A percentile compares a stretch with the other conserved stretches of the same genome.
These are phyloP conservation scores for Drosophila macrothrix DNA, from an alignment of 2,888 invertebrate genomes.

Conservation along the genomic window DNA sequence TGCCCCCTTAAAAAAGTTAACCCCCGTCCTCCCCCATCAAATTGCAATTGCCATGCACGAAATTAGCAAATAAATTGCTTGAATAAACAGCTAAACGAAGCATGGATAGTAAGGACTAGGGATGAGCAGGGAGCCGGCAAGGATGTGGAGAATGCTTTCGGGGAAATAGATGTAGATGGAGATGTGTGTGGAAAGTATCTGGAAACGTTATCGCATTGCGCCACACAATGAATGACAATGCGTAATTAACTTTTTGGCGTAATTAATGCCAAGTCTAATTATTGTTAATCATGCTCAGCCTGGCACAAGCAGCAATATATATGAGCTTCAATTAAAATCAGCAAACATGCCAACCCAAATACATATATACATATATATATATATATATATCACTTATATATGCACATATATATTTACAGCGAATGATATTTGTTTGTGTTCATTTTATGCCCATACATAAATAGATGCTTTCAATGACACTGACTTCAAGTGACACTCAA, in stretches of 20 bases:
- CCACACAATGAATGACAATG: constrained; percentile 62
- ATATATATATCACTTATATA: not conserved
- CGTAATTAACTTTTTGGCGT: constrained; percentile 84
- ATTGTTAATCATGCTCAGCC: constrained; percentile 84
- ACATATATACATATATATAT: constrained; percentile 22
- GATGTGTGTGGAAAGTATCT: constrained; percentile 2
- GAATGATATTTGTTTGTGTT: constrained; percentile 11
- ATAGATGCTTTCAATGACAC: constrained; percentile 30
- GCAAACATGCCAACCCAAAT: constrained; percentile 57
- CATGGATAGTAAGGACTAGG: constrained; percentile 2
- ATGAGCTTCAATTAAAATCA: constrained; percentile 82
- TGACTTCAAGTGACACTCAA: constrained; percentile 5
- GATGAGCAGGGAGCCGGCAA: constrained; percentile 31
- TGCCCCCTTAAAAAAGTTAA: not conserved
- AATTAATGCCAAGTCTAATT: constrained; percentile 84
- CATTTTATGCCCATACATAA: not conserved
- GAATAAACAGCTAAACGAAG: constrained; percentile 48
- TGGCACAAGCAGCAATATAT: constrained; percentile 71
- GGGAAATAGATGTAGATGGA: constrained; percentile 9
- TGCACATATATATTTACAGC: not conserved
- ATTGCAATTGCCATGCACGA: constrained; percentile 48
- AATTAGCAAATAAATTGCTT: constrained; percentile 71
- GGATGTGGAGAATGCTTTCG: constrained; percentile 1
- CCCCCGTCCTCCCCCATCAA: not conserved
- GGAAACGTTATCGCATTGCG: constrained; percentile 37